Percentiles rank a stretch among this genome's conserved stretches.
Evolutionary conservation across 2,888 invertebrate genomes (phyloP).

Genomic region (Oxyscelio sp.): DNA sequence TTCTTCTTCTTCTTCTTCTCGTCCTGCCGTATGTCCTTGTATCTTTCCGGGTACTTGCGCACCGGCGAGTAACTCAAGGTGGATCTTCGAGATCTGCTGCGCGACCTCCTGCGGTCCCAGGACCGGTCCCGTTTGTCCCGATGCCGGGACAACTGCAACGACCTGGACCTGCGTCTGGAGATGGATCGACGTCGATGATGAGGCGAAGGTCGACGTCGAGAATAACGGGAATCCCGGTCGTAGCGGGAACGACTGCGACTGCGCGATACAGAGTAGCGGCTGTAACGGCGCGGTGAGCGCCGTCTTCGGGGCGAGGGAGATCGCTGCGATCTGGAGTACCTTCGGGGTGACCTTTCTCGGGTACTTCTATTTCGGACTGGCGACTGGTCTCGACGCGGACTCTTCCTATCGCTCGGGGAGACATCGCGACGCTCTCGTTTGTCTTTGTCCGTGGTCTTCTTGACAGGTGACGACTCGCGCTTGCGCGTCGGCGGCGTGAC

Average conservation of each 20-base stretch:
- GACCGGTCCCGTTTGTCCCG: constrained; percentile 56
- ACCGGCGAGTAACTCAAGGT: constrained; percentile 92
- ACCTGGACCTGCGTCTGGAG: constrained; percentile 82
- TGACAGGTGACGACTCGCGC: constrained; percentile 76
- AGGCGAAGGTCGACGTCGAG: constrained; percentile 80
- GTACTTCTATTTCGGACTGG: constrained; percentile 76
- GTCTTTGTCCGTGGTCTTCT: constrained; percentile 74
- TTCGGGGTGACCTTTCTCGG: constrained; percentile 80
- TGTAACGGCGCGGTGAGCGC: constrained; percentile 80
- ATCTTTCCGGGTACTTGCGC: constrained; percentile 91
- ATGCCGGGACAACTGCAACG: constrained; percentile 49
- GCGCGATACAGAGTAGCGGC: constrained; percentile 83
- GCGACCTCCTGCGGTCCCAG: constrained; percentile 71
- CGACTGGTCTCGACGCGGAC: constrained; percentile 76
- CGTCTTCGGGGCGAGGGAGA: constrained; percentile 82
- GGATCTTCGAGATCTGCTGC: constrained; percentile 75
- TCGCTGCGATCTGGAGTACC: constrained; percentile 82
- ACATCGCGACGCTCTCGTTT: constrained; percentile 82
- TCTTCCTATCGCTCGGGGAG: constrained; percentile 85
- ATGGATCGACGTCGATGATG: constrained; percentile 70
- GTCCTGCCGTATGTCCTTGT: constrained; percentile 91
- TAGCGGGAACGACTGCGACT: too few relatives aligned
- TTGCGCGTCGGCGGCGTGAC: constrained; percentile 78
- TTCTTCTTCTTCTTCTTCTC: constrained; percentile 90
- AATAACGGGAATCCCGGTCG: constrained; percentile 67